phyloP scores from a whole-genome alignment of 2,797 vertebrate genomes.

The Phoxinus dragarum region DNA sequence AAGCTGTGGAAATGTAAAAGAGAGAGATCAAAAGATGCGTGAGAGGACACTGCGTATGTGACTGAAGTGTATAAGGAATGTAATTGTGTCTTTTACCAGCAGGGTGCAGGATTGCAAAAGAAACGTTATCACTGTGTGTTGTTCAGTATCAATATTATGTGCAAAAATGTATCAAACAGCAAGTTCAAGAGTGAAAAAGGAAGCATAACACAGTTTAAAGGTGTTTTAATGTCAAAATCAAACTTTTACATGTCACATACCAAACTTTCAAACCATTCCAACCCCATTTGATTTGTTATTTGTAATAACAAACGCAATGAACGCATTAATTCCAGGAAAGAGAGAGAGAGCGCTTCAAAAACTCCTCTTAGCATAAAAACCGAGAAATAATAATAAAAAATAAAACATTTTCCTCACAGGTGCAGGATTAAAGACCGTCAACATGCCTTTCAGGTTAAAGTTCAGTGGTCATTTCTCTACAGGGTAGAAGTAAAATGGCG shows the following conservation, averaged over 20 bases:
- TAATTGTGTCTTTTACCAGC: conserved; percentile 19
- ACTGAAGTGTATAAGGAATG: not conserved
- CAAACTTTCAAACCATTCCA: conserved; percentile 73
- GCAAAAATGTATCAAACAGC: not conserved
- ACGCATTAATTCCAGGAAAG: conserved; percentile 74
- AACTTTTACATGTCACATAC: conserved; percentile 82
- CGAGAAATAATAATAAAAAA: conserved; percentile 62
- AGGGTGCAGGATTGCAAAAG: conserved; percentile 33
- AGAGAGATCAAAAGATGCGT: not conserved
- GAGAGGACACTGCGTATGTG: not conserved
- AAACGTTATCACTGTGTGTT: not conserved
- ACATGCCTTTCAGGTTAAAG: conserved; percentile 82
- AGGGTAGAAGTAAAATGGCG: conserved; percentile 68
- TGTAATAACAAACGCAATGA: conserved; percentile 80
- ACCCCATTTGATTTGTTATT: conserved; percentile 63
- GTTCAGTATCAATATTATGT: not conserved
- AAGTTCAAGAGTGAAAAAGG: not conserved
- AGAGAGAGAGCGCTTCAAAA: conserved; percentile 64
- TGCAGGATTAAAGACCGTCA: conserved; percentile 82
- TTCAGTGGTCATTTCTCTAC: conserved; percentile 76
- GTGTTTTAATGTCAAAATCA: conserved; percentile 84
- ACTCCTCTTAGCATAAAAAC: conserved; percentile 69
- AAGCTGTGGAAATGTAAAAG: not conserved
- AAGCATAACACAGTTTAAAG: conserved; percentile 68
- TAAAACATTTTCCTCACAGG: conserved; percentile 67